Evolutionary conservation across 1,140 invertebrate genomes (phyloP).

Genomic region (Aphelinus certus): DNA sequence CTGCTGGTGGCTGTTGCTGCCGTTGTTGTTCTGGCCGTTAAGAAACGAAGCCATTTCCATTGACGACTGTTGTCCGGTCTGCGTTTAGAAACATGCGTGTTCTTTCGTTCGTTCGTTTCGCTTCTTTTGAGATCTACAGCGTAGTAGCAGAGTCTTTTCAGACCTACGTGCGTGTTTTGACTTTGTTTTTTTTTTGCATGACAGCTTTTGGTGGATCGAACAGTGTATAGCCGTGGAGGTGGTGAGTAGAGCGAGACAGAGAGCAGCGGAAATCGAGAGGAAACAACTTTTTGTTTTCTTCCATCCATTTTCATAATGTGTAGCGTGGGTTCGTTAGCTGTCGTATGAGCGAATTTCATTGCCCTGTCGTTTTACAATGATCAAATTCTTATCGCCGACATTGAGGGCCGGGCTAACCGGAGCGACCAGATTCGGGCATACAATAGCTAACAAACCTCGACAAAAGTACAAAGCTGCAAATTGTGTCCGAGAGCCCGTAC

Average conservation of each 20-base stretch:
- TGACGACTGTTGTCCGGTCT: conserved; percentile 63
- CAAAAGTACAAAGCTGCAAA: conserved; percentile 23
- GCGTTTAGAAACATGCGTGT: conserved; percentile 66
- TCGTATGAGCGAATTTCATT: conserved; percentile 7
- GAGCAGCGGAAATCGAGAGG: conserved; percentile 19
- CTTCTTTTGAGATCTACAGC: conserved; percentile 65
- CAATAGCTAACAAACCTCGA: conserved; percentile 2
- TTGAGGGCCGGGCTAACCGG: no score
- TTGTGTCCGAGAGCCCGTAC: conserved; percentile 9
- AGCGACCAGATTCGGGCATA: background rate
- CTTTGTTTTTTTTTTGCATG: conserved; percentile 18
- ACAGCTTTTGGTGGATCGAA: conserved; percentile 6
- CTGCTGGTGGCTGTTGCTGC: conserved; percentile 45
- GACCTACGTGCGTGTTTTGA: conserved; percentile 60
- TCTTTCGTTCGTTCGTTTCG: conserved; percentile 55
- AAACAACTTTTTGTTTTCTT: conserved; percentile 25
- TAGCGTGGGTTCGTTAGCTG: background rate
- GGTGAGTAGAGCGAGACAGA: conserved; percentile 15
- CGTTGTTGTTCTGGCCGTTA: conserved; percentile 71
- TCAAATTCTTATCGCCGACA: background rate
- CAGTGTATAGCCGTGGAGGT: conserved; percentile 26
- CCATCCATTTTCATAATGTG: background rate
- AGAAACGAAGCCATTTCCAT: conserved; percentile 73
- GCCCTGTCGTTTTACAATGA: background rate
- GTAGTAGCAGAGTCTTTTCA: conserved; percentile 47